These are phyloP conservation scores for Phyllotreta striolata DNA, from an alignment of 2,888 invertebrate genomes.

Conservation along the genomic window DNA sequence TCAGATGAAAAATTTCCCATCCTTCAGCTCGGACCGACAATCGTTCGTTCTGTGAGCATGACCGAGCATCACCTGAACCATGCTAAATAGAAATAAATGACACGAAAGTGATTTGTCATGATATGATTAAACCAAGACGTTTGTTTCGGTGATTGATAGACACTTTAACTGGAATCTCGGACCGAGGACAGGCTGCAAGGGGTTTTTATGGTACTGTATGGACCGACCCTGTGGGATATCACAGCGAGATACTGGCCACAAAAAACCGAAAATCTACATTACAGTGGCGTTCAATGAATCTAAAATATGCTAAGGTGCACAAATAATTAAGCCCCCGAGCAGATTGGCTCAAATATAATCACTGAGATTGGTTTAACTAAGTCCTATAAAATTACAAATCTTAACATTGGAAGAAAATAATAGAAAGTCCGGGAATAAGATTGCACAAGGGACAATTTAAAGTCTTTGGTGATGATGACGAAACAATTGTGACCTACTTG, in stretches of 20 bases:
- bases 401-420: too few relatives aligned
- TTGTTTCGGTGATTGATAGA: constrained; percentile 45
- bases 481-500: too few relatives aligned
- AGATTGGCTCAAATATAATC: too few relatives aligned
- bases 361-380: too few relatives aligned
- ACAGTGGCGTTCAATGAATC: not conserved
- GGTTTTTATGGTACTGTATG: constrained; percentile 39
- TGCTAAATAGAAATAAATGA: constrained; percentile 36
- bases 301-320: too few relatives aligned
- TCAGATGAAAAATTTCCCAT: constrained; percentile 20
- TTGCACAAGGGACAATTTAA: too few relatives aligned
- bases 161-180: constrained; percentile 44
- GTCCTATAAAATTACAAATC: too few relatives aligned
- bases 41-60: constrained; percentile 29
- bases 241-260: constrained; percentile 4
- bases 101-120: constrained; percentile 48
- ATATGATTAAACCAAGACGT: constrained; percentile 43
- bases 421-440: too few relatives aligned
- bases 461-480: too few relatives aligned
- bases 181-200: constrained; percentile 45
- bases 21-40: constrained; percentile 28
- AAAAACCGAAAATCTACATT: constrained; percentile 2
- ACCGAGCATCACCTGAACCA: constrained; percentile 35
- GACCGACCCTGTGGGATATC: constrained; percentile 39
- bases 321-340: too few relatives aligned